These are phyloP conservation scores for Stegophylla sp. DNA, from an alignment of 2,888 invertebrate species.

Conservation along the genomic window DNA sequence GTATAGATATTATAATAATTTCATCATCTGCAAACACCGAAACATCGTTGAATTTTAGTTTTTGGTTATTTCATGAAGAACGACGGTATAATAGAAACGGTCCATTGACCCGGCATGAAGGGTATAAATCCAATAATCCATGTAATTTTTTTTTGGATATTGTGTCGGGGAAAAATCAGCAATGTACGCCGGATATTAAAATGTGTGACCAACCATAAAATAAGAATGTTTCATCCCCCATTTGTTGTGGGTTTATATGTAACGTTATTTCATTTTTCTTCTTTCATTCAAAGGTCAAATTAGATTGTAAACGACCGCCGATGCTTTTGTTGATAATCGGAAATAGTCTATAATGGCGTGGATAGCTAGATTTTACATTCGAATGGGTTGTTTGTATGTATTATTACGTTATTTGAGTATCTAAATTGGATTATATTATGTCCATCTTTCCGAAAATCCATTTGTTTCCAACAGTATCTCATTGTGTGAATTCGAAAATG, in stretches of 20 bases:
- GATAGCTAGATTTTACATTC: not conserved
- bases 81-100: not conserved
- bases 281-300: slow-evolving; percentile 19
- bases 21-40: not conserved
- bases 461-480: not conserved
- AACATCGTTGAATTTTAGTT: slow-evolving; percentile 12
- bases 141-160: slow-evolving; percentile 25
- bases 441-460: not conserved
- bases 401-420: slow-evolving; percentile 8
- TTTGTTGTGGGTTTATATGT: slow-evolving; percentile 40
- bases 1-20: not conserved
- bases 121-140: slow-evolving; percentile 52
- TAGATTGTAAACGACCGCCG: slow-evolving; percentile 21
- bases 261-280: not conserved
- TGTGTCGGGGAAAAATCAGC: slow-evolving; percentile 39
- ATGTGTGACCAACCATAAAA: slow-evolving; percentile 63
- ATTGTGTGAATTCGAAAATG: not conserved
- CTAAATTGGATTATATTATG: not conserved
- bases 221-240: slow-evolving; percentile 56
- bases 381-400: slow-evolving; percentile 11
- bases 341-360: not conserved
- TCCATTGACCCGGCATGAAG: not conserved
- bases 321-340: slow-evolving; percentile 25
- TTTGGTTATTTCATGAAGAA: slow-evolving; percentile 19
- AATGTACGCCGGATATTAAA: slow-evolving; percentile 64